Percentiles rank a stretch among this genome's conserved stretches.
phyloP scores from a whole-genome alignment of 2,888 invertebrate species.

The Chromoteleia sp. region DNA sequence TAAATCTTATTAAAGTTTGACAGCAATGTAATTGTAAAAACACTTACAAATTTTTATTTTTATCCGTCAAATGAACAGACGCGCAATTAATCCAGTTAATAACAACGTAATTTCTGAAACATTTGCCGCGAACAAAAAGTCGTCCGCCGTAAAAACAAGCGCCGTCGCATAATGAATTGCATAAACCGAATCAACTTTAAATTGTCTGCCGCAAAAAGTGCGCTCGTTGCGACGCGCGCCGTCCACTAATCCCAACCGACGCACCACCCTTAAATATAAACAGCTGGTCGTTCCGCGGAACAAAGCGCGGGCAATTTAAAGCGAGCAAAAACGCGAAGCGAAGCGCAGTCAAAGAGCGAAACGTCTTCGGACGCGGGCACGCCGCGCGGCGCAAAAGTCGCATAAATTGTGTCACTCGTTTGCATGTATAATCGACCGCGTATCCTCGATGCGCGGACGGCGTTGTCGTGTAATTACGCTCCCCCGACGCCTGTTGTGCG shows the following conservation, averaged over 20 bases:
- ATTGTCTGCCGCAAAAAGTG: slow-evolving; percentile 21
- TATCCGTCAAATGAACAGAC: slow-evolving; percentile 2
- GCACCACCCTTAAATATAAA: background rate
- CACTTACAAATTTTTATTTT: background rate
- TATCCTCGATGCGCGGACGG: background rate
- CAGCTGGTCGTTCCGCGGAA: background rate
- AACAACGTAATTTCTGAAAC: slow-evolving; percentile 19
- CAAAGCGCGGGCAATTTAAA: slow-evolving; percentile 39
- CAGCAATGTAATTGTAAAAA: background rate
- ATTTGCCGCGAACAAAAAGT: slow-evolving; percentile 20
- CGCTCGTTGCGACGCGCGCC: background rate
- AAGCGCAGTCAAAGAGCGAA: slow-evolving; percentile 4
- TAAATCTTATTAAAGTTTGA: background rate
- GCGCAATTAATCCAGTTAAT: slow-evolving; percentile 14
- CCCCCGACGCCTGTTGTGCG: background rate
- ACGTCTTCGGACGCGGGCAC: no score
- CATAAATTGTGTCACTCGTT: slow-evolving; percentile 11
- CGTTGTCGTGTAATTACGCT: slow-evolving; percentile 15
- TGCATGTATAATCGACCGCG: slow-evolving; percentile 3
- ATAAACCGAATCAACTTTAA: slow-evolving; percentile 42
- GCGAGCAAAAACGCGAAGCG: slow-evolving; percentile 8
- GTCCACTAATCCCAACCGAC: slow-evolving; percentile 21
- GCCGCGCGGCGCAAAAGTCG: background rate
- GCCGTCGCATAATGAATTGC: slow-evolving; percentile 26
- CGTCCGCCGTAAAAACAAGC: slow-evolving; percentile 13